Evolutionary conservation across 2,113 vertebrate genomes (phyloP).

Genomic region (Cyprinodon tularosa): DNA sequence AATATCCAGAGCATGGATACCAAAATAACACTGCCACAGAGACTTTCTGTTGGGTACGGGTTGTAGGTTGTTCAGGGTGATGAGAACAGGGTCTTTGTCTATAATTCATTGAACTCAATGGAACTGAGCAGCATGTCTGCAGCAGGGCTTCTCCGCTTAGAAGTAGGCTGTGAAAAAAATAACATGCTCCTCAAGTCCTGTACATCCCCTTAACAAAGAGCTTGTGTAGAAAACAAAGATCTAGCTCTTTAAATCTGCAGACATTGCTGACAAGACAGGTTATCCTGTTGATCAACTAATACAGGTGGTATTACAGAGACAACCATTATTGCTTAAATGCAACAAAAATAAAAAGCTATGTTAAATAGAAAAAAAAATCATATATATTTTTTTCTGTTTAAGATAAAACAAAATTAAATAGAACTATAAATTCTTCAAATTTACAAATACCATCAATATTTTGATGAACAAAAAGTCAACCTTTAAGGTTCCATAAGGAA

Average conservation of each 20-base stretch:
- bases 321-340: background rate
- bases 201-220: slow-evolving; percentile 49
- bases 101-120: slow-evolving; percentile 79
- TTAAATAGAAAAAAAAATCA: background rate
- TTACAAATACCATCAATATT: background rate
- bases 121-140: slow-evolving; percentile 64
- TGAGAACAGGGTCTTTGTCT: slow-evolving; percentile 78
- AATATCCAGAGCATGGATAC: slow-evolving; percentile 41
- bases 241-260: slow-evolving; percentile 13
- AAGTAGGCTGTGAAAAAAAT: slow-evolving; percentile 51
- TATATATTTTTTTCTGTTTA: background rate
- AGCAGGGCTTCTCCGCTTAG: slow-evolving; percentile 36
- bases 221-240: slow-evolving; percentile 37
- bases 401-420: background rate
- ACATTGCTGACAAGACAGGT: slow-evolving; percentile 21
- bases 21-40: slow-evolving; percentile 47
- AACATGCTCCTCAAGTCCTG: slow-evolving; percentile 45
- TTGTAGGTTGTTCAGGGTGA: slow-evolving; percentile 46
- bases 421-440: background rate
- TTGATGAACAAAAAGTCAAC: background rate
- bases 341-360: background rate
- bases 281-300: background rate
- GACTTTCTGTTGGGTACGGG: slow-evolving; percentile 51
- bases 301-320: background rate
- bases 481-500: background rate